Evolutionary conservation across 2,113 vertebrate species (phyloP).

Genomic region (Numenius arquata): DNA sequence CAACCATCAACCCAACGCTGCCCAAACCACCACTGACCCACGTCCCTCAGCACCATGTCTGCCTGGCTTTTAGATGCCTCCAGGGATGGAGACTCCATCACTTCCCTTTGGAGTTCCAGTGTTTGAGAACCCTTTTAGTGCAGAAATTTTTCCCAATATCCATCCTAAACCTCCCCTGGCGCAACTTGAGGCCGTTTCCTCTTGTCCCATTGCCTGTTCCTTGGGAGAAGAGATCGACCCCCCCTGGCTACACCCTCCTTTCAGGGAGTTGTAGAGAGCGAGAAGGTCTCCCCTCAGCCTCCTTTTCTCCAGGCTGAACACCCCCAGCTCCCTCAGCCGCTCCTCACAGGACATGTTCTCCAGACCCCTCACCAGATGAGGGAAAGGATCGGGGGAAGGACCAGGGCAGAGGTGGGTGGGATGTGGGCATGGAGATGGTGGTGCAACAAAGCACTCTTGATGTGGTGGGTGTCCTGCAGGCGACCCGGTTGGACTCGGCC

Average conservation of each 20-base stretch:
- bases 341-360: neutral
- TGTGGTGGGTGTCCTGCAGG: neutral
- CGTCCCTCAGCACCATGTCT: neutral
- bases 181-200: neutral
- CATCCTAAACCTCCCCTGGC: neutral
- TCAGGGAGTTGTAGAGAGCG: no score
- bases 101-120: no score
- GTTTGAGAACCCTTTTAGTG: no score
- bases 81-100: neutral
- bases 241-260: no score
- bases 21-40: neutral
- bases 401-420: neutral
- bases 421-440: rapidly evolving
- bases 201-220: no score
- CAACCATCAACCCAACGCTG: neutral
- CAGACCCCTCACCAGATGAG: neutral
- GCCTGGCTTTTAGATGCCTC: neutral
- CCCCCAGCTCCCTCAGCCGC: neutral
- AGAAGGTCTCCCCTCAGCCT: neutral
- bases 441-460: neutral
- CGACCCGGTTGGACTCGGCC: neutral
- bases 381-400: neutral
- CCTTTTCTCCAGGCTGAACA: neutral
- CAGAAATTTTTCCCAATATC: neutral
- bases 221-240: no score